A percentile compares a stretch with the other conserved stretches of the same genome.
phyloP scores from a whole-genome alignment of 2,797 vertebrate genomes.

The Labroides dimidiatus region DNA sequence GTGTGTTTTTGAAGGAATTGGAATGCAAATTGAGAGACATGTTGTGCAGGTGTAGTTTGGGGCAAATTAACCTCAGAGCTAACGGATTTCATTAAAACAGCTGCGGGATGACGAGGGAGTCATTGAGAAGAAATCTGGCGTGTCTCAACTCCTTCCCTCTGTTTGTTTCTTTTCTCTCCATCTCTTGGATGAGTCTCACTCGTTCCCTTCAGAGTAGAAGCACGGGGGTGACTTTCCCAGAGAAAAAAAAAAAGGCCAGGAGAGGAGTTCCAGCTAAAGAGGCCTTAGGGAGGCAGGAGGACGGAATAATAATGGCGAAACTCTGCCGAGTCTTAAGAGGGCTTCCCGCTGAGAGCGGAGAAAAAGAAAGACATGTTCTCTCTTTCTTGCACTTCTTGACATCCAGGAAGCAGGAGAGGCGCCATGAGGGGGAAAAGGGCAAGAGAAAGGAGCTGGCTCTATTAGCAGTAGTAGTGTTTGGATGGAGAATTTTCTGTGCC shows the following conservation, averaged over 20 bases:
- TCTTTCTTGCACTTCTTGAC: conserved; percentile 65
- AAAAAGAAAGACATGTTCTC: conserved; percentile 44
- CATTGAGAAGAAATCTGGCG: conserved; percentile 41
- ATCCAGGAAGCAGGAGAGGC: conserved; percentile 51
- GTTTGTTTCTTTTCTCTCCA: conserved; percentile 23
- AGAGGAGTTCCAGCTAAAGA: conserved; percentile 66
- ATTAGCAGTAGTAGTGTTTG: conserved; percentile 44
- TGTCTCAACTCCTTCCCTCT: conserved; percentile 33
- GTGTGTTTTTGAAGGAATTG: conserved; percentile 15
- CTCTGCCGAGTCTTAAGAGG: conserved; percentile 64
- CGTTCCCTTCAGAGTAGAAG: conserved; percentile 30
- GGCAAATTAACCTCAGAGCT: conserved; percentile 74
- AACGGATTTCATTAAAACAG: conserved; percentile 71
- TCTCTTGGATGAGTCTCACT: conserved; percentile 18
- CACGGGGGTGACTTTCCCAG: conserved; percentile 68
- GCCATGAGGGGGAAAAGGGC: conserved; percentile 39
- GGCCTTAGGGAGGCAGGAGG: conserved; percentile 66
- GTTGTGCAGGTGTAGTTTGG: conserved; percentile 50
- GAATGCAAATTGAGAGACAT: conserved; percentile 54
- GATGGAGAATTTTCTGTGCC: conserved; percentile 49
- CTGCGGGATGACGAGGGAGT: conserved; percentile 40
- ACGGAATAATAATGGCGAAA: conserved; percentile 72
- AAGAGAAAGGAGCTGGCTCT: conserved; percentile 32
- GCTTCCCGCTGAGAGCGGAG: conserved; percentile 63
- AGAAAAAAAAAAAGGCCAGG: conserved; percentile 34